Evolutionary conservation across 2,797 vertebrate genomes (phyloP).

Genomic region (Malurus splendens): DNA sequence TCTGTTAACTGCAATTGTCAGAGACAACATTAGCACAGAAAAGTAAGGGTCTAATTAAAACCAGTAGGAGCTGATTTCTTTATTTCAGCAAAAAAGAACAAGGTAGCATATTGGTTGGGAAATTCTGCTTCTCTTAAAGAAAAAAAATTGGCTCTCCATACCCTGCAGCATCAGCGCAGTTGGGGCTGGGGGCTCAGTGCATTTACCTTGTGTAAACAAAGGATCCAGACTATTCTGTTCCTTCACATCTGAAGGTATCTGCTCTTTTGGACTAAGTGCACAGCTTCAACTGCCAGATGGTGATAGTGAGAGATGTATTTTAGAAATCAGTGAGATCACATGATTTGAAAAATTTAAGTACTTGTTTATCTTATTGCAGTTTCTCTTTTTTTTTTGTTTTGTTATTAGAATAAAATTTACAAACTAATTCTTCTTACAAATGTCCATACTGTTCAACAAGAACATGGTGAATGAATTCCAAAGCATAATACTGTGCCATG

Average conservation of each 20-base stretch:
- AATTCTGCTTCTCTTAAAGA: background rate
- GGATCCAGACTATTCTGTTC: background rate
- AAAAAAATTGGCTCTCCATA: background rate
- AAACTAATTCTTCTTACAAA: background rate
- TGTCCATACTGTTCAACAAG: background rate
- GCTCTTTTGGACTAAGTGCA: background rate
- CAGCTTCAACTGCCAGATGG: background rate
- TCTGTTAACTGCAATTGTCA: background rate
- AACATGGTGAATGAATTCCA: background rate
- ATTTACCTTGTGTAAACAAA: background rate
- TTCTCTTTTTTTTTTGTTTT: background rate
- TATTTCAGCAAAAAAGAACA: background rate
- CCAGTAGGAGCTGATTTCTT: background rate
- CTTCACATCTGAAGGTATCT: background rate
- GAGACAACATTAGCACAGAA: background rate
- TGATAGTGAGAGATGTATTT: background rate
- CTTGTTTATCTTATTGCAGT: fast-evolving
- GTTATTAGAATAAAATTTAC: background rate
- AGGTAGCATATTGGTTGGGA: background rate
- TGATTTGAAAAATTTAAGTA: background rate
- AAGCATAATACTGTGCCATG: background rate
- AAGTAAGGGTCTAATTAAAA: background rate
- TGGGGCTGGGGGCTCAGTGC: background rate
- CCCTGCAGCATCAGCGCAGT: background rate
- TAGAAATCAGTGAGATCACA: background rate